A percentile compares a stretch with the other conserved stretches of the same genome.
Evolutionary conservation across 2,797 vertebrate genomes (phyloP).

Genomic region (Siniperca obscura): DNA sequence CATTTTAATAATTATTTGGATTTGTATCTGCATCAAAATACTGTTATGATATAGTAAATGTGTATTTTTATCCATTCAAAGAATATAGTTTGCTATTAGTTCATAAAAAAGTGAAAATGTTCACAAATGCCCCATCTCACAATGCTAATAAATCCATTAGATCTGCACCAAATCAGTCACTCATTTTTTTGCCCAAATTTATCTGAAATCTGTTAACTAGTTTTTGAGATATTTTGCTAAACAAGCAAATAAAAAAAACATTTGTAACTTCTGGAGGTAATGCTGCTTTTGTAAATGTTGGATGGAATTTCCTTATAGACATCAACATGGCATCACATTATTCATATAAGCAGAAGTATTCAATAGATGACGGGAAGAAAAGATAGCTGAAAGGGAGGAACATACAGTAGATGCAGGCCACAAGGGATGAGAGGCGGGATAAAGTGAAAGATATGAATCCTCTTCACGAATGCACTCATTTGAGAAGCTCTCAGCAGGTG

Average conservation of each 20-base stretch:
- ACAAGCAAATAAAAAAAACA: neutral
- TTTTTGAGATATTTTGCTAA: neutral
- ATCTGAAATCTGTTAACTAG: neutral
- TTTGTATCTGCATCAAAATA: neutral
- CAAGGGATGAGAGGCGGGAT: neutral
- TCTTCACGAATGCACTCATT: constrained; percentile 4
- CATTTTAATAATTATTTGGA: neutral
- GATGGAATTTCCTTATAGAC: neutral
- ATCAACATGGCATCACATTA: neutral
- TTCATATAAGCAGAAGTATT: neutral
- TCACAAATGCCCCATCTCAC: neutral
- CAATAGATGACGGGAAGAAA: neutral
- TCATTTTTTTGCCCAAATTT: neutral
- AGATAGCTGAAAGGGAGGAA: neutral
- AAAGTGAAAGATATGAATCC: neutral
- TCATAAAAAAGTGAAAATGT: neutral
- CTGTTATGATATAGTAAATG: neutral
- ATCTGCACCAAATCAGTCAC: neutral
- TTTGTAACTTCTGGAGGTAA: neutral
- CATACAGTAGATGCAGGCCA: neutral
- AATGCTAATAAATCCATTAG: neutral
- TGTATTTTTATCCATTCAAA: neutral
- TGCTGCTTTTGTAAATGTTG: neutral
- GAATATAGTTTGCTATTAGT: neutral
- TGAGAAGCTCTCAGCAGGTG: constrained; percentile 18